These are phyloP conservation scores for Siniperca scherzeri DNA, from an alignment of 2,797 vertebrate species.

Conservation along the genomic window DNA sequence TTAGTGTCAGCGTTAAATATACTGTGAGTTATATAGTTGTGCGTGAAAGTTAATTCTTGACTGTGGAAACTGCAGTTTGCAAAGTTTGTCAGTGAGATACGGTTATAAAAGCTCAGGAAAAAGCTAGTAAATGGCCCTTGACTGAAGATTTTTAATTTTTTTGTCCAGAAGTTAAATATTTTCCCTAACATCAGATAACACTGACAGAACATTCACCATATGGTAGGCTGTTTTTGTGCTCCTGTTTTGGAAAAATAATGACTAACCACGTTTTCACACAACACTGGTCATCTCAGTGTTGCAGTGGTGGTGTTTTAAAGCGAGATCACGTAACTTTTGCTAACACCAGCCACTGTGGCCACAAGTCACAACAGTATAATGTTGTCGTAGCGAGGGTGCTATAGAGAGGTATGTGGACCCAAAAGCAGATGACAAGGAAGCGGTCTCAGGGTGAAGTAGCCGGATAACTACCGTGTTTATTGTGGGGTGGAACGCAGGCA, in stretches of 20 bases:
- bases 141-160: background rate
- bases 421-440: no score
- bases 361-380: background rate
- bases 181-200: background rate
- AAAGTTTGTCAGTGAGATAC: background rate
- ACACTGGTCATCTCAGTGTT: background rate
- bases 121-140: background rate
- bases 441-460: no score
- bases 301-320: background rate
- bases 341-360: background rate
- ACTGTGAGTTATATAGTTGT: no score
- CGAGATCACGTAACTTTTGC: background rate
- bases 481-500: no score
- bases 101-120: background rate
- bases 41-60: background rate
- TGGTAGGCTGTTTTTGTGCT: background rate
- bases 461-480: no score
- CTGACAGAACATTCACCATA: background rate
- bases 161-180: background rate
- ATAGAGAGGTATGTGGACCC: no score
- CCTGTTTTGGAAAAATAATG: no score
- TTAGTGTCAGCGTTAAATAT: background rate
- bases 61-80: background rate
- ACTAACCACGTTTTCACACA: no score
- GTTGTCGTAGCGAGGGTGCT: no score